Conservation (phyloP, 1,140 invertebrate species). For the Drosophila ficusphila region DNA sequence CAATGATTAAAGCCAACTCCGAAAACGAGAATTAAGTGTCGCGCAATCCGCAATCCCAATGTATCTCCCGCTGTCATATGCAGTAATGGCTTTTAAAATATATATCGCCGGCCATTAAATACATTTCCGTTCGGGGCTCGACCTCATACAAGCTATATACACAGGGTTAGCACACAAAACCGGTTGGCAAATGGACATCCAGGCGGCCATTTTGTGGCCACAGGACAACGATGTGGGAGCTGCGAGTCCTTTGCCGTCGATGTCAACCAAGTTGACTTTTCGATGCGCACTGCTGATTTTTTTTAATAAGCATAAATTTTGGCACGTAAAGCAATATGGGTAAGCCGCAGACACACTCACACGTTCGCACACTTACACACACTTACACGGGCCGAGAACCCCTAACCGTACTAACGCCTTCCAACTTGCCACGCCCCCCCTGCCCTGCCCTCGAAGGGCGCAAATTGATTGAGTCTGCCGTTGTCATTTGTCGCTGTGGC, state of each 20-base stretch:
- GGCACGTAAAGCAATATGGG: slow-evolving; percentile 62
- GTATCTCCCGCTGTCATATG: slow-evolving; percentile 58
- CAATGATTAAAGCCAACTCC: slow-evolving; percentile 26
- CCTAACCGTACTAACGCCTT: slow-evolving; percentile 27
- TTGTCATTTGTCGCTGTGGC: slow-evolving; percentile 75
- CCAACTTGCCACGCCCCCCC: slow-evolving; percentile 2
- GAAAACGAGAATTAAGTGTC: slow-evolving; percentile 27
- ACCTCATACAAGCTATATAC: slow-evolving; percentile 7
- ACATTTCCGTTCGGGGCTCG: slow-evolving; percentile 40
- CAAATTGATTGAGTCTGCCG: slow-evolving; percentile 77
- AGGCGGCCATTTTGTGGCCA: slow-evolving; percentile 60
- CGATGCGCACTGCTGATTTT: slow-evolving; percentile 71
- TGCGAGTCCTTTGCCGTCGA: slow-evolving; percentile 26
- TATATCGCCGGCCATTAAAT: slow-evolving; percentile 59
- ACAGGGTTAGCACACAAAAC: slow-evolving; percentile 55
- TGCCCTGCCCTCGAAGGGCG: slow-evolving; percentile 34
- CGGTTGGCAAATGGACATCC: slow-evolving; percentile 58
- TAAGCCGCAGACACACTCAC: slow-evolving; percentile 46
- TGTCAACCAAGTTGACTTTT: slow-evolving; percentile 66
- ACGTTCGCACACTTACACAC: slow-evolving; percentile 3
- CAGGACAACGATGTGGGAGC: slow-evolving; percentile 52
- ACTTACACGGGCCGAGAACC: background rate
- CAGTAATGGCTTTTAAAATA: slow-evolving; percentile 62
- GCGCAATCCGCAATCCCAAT: slow-evolving; percentile 36
- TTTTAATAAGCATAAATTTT: slow-evolving; percentile 77